Percentiles rank a stretch among this genome's conserved stretches.
Evolutionary conservation across 2,888 invertebrate species (phyloP).

Genomic region (Erebia ligea): DNA sequence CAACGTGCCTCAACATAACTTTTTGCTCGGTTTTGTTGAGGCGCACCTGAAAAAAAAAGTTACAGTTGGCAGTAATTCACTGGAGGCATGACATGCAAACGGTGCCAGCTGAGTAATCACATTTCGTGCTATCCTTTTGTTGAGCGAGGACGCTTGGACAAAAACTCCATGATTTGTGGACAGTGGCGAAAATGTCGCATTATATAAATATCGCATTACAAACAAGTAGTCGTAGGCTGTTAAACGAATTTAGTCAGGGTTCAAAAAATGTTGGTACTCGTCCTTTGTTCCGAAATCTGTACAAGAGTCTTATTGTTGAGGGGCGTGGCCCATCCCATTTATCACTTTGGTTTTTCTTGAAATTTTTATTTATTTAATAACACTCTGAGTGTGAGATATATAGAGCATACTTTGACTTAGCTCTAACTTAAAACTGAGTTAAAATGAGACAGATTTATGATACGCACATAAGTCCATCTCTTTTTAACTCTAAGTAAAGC

Average conservation of each 20-base stretch:
- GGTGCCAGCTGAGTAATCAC: conserved; percentile 73
- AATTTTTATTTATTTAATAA: no score
- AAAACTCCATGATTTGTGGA: conserved; percentile 66
- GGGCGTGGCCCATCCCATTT: no score
- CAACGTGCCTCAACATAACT: conserved; percentile 58
- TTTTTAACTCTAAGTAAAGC: no score
- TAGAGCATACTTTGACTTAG: no score
- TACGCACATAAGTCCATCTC: no score
- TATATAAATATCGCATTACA: conserved; percentile 23
- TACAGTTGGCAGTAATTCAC: conserved; percentile 64
- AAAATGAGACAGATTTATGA: no score
- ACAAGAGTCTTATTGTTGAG: no score
- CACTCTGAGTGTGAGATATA: no score
- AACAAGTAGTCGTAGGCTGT: conserved; percentile 8
- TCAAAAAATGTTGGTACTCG: not conserved
- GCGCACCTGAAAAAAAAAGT: conserved; percentile 63
- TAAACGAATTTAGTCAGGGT: conserved; percentile 1
- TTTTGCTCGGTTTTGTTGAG: conserved; percentile 68
- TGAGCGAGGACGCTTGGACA: conserved; percentile 55
- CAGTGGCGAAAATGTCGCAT: conserved; percentile 37
- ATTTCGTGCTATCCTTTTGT: conserved; percentile 76
- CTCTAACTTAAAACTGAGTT: no score
- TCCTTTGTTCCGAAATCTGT: no score
- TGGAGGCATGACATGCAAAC: conserved; percentile 70
- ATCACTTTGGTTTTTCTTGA: no score